Conservation (phyloP, 2,113 vertebrate species). For the Sinocyclocheilus anshuiensis region DNA sequence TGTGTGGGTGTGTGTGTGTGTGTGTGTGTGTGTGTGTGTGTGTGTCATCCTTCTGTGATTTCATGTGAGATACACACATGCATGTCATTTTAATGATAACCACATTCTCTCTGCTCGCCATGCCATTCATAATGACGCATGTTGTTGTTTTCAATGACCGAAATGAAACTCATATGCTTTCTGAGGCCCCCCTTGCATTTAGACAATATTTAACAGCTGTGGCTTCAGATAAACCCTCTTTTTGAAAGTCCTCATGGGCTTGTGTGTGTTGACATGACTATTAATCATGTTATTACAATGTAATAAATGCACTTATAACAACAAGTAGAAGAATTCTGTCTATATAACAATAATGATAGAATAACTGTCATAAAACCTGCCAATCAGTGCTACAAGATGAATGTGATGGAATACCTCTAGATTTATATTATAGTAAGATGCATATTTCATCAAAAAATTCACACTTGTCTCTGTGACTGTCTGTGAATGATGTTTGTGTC, state of each 20-base stretch:
- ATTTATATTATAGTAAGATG: neutral
- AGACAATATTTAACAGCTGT: constrained; percentile 20
- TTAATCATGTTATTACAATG: constrained; percentile 26
- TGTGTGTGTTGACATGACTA: neutral
- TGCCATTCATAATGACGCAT: constrained; percentile 67
- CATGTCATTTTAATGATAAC: constrained; percentile 72
- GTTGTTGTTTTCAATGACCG: constrained; percentile 62
- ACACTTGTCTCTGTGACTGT: neutral
- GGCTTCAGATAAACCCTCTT: neutral
- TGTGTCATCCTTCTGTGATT: constrained; percentile 28
- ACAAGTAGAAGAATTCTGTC: neutral
- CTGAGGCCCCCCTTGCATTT: constrained; percentile 41
- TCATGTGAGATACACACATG: too few relatives aligned
- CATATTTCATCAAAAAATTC: neutral
- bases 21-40: constrained; percentile 27
- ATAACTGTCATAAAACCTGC: neutral
- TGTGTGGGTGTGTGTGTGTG: constrained; percentile 29
- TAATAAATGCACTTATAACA: constrained; percentile 27
- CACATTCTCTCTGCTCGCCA: constrained; percentile 65
- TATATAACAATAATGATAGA: neutral
- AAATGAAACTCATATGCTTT: constrained; percentile 71
- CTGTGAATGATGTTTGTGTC: neutral
- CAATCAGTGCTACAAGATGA: neutral
- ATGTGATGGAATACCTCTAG: neutral
- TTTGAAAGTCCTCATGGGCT: neutral